Base-by-base conservation (phyloP, 2,113 vertebrate species). In the Serinus canaria region DNA sequence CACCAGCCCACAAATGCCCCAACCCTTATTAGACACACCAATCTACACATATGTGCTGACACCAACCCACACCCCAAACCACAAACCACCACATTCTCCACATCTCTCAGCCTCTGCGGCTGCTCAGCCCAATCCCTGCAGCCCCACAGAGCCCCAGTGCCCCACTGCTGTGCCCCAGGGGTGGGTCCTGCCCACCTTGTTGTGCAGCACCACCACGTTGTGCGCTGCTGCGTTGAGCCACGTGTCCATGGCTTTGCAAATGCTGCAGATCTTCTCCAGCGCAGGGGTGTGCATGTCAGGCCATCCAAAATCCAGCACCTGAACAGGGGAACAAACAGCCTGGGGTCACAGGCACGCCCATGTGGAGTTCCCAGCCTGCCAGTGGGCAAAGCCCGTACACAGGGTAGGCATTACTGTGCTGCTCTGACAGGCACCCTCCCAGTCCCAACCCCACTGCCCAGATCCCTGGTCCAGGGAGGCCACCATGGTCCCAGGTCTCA, bases 261-360 rank as follows among this genome's bases (percentile, higher is more conserved):
- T 98, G 89, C 99, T 99, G 98, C 99, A 99, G 96, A 99, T 99
- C 97, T 99, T 99, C 95, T 99, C 99, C 96, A 99, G 98, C 0
- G 99, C 99, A 0, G 99, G 99, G 13, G 99, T 99, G 33, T 99
- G 99, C 75, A 99, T 98, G 95, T 99, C 99, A 0, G 99, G 99
- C 99, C 99, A 99, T 68, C 99, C 99, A 49, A 99, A 99, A 96
- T 99, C 99, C 98, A 99, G 92, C 64, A 99, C 99, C 99, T 99
- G 82, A 28, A 22, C 4, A 19, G 21, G 25, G 24, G 22, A 27
- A 83, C 31, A 84, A 24, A 79, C 22, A 86, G 37, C 4, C 55
- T 58, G 20, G 15, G 47, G 22, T 95, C 60, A 80, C 2, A 3
- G 44, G 24, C 15, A 33, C 15, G 13, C 31, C 68, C 52, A 16